These are phyloP conservation scores for Stenurella melanura DNA, from an alignment of 2,888 invertebrate species.

Conservation along the genomic window DNA sequence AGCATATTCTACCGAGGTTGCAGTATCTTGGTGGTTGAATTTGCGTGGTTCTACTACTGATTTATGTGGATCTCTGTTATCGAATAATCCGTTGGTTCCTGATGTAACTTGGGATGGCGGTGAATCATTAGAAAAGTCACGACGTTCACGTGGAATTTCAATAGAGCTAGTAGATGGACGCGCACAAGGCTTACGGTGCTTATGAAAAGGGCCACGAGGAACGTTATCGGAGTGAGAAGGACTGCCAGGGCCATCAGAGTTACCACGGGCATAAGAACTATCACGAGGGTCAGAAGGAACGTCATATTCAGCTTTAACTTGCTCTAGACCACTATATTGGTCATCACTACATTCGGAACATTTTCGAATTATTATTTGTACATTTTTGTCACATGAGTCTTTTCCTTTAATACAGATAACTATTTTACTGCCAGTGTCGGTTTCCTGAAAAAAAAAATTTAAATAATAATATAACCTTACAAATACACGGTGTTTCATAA, in stretches of 20 bases:
- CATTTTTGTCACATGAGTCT: conserved; percentile 55
- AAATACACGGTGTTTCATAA: too few relatives aligned
- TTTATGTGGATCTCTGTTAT: conserved; percentile 44
- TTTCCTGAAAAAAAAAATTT: conserved; percentile 40
- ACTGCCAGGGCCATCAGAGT: too few relatives aligned
- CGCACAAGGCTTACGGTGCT: too few relatives aligned
- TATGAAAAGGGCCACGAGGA: too few relatives aligned
- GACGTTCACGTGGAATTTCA: too few relatives aligned
- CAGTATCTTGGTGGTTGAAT: not conserved
- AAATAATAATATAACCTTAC: not conserved
- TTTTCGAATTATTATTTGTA: conserved; percentile 60
- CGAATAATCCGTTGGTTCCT: conserved; percentile 46
- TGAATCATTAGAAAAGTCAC: too few relatives aligned
- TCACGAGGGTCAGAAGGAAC: too few relatives aligned
- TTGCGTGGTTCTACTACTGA: conserved; percentile 46
- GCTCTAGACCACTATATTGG: not conserved
- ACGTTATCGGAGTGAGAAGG: too few relatives aligned
- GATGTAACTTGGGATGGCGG: not conserved
- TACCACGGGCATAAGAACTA: too few relatives aligned
- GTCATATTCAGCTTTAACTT: not conserved
- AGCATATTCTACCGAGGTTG: not conserved
- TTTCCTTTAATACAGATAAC: conserved; percentile 63
- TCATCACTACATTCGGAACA: conserved; percentile 57
- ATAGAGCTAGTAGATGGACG: too few relatives aligned
- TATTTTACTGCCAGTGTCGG: conserved; percentile 55